phyloP scores from a whole-genome alignment of 2,797 vertebrate genomes.

The Pangasius krempfi region DNA sequence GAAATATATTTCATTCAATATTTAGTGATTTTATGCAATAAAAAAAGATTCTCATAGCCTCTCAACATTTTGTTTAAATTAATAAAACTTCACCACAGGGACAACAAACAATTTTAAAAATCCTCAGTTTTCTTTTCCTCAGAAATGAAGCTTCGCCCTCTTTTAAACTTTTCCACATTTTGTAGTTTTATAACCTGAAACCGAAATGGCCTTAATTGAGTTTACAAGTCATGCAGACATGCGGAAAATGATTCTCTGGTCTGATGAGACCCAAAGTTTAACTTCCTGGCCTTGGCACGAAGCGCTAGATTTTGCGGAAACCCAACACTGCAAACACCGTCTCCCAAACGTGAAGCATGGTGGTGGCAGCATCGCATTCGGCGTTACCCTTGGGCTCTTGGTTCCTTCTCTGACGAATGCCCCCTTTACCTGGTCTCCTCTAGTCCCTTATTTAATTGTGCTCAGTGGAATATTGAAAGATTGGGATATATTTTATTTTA shows the following conservation, averaged over 20 bases:
- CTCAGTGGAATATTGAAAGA: neutral
- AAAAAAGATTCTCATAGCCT: neutral
- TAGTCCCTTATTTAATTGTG: neutral
- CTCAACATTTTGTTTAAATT: neutral
- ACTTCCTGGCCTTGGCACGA: neutral
- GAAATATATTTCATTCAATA: neutral
- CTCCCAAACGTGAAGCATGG: neutral
- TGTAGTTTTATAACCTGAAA: neutral
- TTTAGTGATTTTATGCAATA: neutral
- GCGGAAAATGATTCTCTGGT: neutral
- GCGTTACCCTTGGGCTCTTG: neutral
- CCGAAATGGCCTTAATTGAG: neutral
- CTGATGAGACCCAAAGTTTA: neutral
- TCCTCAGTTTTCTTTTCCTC: neutral
- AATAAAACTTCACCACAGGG: neutral
- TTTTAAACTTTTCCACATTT: neutral
- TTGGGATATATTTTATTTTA: neutral
- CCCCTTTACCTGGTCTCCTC: neutral
- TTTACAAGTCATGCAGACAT: too few relatives aligned
- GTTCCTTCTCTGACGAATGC: neutral
- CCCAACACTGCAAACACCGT: neutral
- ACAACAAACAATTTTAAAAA: neutral
- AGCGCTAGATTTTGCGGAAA: neutral
- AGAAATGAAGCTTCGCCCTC: neutral
- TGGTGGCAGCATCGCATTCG: constrained; percentile 23